A percentile compares a stretch with the other conserved stretches of the same genome.
Evolutionary conservation across 1,140 invertebrate species (phyloP).

Genomic region (Drosophila persimilis): DNA sequence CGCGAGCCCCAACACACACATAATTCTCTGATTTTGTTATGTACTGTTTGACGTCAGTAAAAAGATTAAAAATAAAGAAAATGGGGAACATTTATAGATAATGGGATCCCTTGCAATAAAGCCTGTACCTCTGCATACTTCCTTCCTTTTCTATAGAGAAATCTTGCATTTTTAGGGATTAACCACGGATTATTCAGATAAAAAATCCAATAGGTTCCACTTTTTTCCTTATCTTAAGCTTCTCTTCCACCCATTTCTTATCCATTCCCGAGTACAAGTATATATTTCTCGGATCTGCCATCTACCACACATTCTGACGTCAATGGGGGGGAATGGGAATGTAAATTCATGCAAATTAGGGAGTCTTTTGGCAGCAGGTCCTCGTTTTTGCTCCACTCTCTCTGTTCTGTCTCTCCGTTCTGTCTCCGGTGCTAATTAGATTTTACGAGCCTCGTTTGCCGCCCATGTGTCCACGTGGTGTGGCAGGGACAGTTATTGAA

Average conservation of each 20-base stretch:
- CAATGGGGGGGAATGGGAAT: constrained; percentile 26
- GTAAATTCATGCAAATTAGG: constrained; percentile 55
- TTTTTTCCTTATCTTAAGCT: no score
- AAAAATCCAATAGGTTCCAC: no score
- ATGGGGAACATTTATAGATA: no score
- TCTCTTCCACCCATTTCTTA: background rate
- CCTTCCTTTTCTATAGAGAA: no score
- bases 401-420: no score
- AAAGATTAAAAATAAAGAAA: background rate
- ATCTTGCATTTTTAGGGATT: no score
- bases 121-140: no score
- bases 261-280: constrained; percentile 9
- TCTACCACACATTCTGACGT: constrained; percentile 41
- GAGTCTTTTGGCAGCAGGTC: constrained; percentile 32
- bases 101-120: no score
- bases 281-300: constrained; percentile 12
- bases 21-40: background rate
- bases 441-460: constrained; percentile 46
- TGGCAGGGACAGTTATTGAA: constrained; percentile 44
- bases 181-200: no score
- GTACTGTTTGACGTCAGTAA: background rate
- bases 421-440: constrained; percentile 52
- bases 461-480: constrained; percentile 8
- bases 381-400: no score
- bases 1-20: constrained; percentile 42